Conservation (phyloP, 2,888 invertebrate species). For the Ypsolopha scabrella region DNA sequence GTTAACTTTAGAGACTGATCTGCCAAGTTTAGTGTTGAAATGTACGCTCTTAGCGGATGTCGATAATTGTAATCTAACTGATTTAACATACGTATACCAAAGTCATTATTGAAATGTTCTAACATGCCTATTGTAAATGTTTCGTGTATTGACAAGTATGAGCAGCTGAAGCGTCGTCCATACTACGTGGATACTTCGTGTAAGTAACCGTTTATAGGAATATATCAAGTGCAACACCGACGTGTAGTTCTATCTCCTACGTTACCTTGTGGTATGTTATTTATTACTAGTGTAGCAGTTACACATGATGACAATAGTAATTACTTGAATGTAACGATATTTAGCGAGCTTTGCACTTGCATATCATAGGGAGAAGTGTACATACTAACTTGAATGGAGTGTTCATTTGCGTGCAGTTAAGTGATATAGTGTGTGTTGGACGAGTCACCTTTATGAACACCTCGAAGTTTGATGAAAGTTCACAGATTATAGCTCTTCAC, state of each 20-base stretch:
- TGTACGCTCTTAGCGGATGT: neutral
- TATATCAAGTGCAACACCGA: neutral
- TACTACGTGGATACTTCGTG: slow-evolving; percentile 42
- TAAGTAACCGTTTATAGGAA: slow-evolving; percentile 34
- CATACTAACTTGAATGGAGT: slow-evolving; percentile 25
- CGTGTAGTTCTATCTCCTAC: slow-evolving; percentile 12
- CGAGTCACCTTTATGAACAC: no score
- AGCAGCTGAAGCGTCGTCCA: slow-evolving; percentile 55
- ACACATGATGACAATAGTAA: slow-evolving; percentile 38
- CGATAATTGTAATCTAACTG: slow-evolving; percentile 1
- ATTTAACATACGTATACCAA: slow-evolving; percentile 53
- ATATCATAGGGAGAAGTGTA: slow-evolving; percentile 61
- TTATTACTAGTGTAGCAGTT: slow-evolving; percentile 34
- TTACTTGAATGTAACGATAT: slow-evolving; percentile 37
- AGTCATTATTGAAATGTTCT: slow-evolving; percentile 59
- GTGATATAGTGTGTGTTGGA: no score
- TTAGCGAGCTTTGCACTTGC: slow-evolving; percentile 71
- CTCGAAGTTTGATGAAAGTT: no score
- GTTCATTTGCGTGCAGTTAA: neutral
- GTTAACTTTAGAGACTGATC: slow-evolving; percentile 8
- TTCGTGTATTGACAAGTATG: slow-evolving; percentile 64
- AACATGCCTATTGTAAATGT: slow-evolving; percentile 58
- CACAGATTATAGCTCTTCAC: no score
- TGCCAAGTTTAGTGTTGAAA: slow-evolving; percentile 7
- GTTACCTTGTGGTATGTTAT: slow-evolving; percentile 14